These are phyloP conservation scores for Tringa solitaria DNA, from an alignment of 2,113 vertebrate genomes.

Conservation along the genomic window DNA sequence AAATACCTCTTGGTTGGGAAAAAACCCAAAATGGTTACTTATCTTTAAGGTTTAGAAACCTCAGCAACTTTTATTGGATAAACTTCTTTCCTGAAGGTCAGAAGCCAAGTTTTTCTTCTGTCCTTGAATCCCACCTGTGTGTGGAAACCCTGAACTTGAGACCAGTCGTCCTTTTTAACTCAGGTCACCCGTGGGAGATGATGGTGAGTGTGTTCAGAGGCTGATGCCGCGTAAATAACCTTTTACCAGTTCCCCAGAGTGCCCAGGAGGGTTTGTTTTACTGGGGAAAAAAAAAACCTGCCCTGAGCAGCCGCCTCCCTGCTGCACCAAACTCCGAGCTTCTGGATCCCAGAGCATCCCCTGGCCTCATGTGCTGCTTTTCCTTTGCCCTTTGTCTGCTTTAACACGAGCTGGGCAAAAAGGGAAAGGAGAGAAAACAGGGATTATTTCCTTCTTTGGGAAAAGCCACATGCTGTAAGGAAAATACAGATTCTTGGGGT, in stretches of 20 bases:
- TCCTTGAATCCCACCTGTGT: neutral
- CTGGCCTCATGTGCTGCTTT: neutral
- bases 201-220: too few relatives aligned
- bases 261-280: neutral
- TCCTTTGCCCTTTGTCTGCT: neutral
- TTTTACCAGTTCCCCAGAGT: neutral
- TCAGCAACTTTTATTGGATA: neutral
- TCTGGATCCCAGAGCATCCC: neutral
- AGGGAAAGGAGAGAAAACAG: neutral
- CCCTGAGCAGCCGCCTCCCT: neutral
- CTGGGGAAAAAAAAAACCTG: neutral
- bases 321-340: neutral
- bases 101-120: neutral
- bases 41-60: neutral
- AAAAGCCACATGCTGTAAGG: neutral
- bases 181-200: rapidly evolving
- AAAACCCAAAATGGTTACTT: neutral
- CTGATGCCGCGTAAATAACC: neutral
- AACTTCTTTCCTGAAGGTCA: neutral
- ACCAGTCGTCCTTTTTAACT: neutral
- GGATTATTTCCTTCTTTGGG: neutral
- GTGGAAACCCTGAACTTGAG: neutral
- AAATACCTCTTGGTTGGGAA: neutral
- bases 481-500: neutral
- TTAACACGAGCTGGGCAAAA: neutral